These are phyloP conservation scores for Conistra vaccinii DNA, from an alignment of 2,888 invertebrate species.

Conservation along the genomic window DNA sequence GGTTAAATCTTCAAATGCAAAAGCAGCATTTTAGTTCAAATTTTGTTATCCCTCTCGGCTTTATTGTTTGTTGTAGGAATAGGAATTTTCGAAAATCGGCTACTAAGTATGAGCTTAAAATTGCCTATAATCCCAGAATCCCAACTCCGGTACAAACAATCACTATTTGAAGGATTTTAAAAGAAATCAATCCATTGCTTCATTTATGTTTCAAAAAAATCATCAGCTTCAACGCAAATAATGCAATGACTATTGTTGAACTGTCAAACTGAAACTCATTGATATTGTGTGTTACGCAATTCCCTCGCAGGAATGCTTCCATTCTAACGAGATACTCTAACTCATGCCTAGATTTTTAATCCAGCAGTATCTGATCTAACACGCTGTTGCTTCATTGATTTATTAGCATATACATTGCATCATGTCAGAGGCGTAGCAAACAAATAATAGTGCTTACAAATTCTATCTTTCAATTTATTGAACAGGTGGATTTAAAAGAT, in stretches of 20 bases:
- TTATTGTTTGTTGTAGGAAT: background rate
- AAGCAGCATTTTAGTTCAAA: background rate
- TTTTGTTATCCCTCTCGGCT: background rate
- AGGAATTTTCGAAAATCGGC: background rate
- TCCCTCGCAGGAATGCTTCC: too few relatives aligned
- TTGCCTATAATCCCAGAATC: background rate
- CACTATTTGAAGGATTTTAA: background rate
- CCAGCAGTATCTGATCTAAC: background rate
- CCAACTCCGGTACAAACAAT: background rate
- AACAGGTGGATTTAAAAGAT: slow-evolving; percentile 43
- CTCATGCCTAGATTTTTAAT: background rate
- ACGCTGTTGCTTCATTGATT: slow-evolving; percentile 14
- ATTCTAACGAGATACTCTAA: background rate
- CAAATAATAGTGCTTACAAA: slow-evolving; percentile 19
- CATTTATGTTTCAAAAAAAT: background rate
- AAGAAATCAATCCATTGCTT: background rate
- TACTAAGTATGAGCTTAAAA: background rate
- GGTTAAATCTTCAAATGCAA: background rate
- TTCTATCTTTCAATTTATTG: slow-evolving; percentile 27
- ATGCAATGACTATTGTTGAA: background rate
- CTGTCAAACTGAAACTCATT: background rate
- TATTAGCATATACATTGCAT: slow-evolving; percentile 27
- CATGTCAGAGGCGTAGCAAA: slow-evolving; percentile 23
- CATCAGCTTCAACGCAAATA: background rate
- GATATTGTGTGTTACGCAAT: background rate